Conservation (phyloP, 1,140 invertebrate genomes). For the Cepaea nemoralis region DNA sequence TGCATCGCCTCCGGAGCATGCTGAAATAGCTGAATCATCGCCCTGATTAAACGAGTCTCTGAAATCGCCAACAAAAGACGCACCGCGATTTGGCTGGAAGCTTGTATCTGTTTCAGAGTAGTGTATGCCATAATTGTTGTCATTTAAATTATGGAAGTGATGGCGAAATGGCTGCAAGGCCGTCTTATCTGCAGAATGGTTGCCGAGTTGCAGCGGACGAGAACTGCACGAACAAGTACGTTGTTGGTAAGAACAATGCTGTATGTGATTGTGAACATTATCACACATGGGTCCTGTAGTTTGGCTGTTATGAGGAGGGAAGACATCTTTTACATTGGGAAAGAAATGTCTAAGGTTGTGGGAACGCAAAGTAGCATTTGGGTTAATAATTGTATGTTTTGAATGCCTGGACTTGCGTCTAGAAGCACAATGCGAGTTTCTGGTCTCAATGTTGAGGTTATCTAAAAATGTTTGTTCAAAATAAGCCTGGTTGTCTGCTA, state of each 20-base stretch:
- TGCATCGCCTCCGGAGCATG: constrained; percentile 57
- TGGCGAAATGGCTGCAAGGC: background rate
- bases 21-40: constrained; percentile 65
- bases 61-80: constrained; percentile 50
- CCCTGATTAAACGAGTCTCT: constrained; percentile 54
- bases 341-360: constrained; percentile 59
- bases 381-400: constrained; percentile 53
- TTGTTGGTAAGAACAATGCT: constrained; percentile 14
- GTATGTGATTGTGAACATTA: background rate
- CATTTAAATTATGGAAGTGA: constrained; percentile 1
- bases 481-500: background rate
- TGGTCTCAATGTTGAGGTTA: constrained; percentile 49
- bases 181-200: constrained; percentile 27
- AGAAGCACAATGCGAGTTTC: constrained; percentile 37
- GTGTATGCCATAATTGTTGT: background rate
- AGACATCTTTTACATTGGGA: background rate
- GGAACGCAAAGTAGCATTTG: constrained; percentile 64
- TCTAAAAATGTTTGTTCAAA: constrained; percentile 45
- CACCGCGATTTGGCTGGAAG: constrained; percentile 47
- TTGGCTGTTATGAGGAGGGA: background rate
- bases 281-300: background rate
- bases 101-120: constrained; percentile 60
- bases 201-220: background rate
- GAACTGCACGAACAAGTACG: background rate
- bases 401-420: background rate